A percentile compares a stretch with the other conserved stretches of the same genome.
These are phyloP conservation scores for Notodonta ziczac DNA, from an alignment of 2,888 invertebrate genomes.

Conservation along the genomic window DNA sequence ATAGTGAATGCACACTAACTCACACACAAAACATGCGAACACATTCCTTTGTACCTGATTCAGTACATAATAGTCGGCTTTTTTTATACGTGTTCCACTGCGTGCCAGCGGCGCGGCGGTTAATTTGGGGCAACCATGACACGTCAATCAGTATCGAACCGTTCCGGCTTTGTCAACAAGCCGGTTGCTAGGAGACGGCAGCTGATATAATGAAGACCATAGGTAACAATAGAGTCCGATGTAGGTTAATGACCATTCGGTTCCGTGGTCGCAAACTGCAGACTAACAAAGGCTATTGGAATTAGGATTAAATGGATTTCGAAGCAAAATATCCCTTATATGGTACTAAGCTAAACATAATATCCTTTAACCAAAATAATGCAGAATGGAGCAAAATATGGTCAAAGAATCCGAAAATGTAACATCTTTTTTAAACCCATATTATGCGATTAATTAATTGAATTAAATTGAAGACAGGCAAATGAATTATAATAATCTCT, in stretches of 20 bases:
- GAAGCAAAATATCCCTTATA: too few relatives aligned
- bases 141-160: conserved; percentile 43
- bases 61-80: neutral
- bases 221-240: conserved; percentile 67
- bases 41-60: neutral
- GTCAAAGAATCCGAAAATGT: too few relatives aligned
- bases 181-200: conserved; percentile 52
- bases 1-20: too few relatives aligned
- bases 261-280: conserved; percentile 40
- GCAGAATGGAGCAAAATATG: too few relatives aligned
- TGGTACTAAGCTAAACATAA: conserved; percentile 4
- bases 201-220: conserved; percentile 58
- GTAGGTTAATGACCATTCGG: conserved; percentile 68
- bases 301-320: too few relatives aligned
- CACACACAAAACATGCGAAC: neutral
- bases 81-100: neutral
- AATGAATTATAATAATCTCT: too few relatives aligned
- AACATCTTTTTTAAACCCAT: too few relatives aligned
- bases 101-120: conserved; percentile 6
- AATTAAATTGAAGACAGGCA: too few relatives aligned
- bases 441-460: too few relatives aligned
- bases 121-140: conserved; percentile 46
- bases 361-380: too few relatives aligned
- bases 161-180: conserved; percentile 50
- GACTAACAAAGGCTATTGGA: too few relatives aligned